Evolutionary conservation across 2,113 vertebrate species (phyloP), one percentile per base, ranked within the genome.

Genomic region (Engraulis encrasicolus): DNA sequence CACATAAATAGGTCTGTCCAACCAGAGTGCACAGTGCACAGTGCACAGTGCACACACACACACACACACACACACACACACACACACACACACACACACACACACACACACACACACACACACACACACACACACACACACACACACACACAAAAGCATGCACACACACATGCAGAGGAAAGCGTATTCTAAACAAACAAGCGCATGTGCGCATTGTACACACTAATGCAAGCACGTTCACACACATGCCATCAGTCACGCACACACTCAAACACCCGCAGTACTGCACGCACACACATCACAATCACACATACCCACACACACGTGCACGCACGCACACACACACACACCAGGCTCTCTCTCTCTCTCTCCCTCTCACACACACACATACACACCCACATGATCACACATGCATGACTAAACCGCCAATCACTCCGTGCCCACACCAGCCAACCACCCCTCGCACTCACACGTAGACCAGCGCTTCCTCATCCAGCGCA

Each of bases 1-100:
- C 88, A 85, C 89, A 87, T 83, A 0, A 85, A 83, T 49, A 12
- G 77, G 81, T 86, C 20, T 83, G 7, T 34, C 52, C 71, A 6
- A 48, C 61, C 71, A 49, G 58, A 79, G 7, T 7, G 5, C 27
- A 85, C 20, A 80, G n/a, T n/a, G n/a, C n/a, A n/a, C n/a, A n/a
- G n/a, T n/a, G n/a, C n/a, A n/a, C n/a, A n/a, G n/a, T n/a, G n/a
- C 23, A 80, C 27, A 74, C 27, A 34, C 27, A 71, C 27, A 3
- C 23, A 31, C 61, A 66, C 61, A 3, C 6, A 11, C 61, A 66
- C 61, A 31, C 54, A 61, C 54, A 61, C 54, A 61, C 54, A 61
- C 54, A 23, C n/a, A 61, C 20, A 23, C 54, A 61, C 58, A 66
- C 58, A 66, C n/a, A 66, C 58, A 66, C 58, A n/a, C 58, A 27